A percentile compares a stretch with the other conserved stretches of the same genome.
phyloP scores from a whole-genome alignment of 92 coral and sea anemone species.

The Epizoanthus scotinus region DNA sequence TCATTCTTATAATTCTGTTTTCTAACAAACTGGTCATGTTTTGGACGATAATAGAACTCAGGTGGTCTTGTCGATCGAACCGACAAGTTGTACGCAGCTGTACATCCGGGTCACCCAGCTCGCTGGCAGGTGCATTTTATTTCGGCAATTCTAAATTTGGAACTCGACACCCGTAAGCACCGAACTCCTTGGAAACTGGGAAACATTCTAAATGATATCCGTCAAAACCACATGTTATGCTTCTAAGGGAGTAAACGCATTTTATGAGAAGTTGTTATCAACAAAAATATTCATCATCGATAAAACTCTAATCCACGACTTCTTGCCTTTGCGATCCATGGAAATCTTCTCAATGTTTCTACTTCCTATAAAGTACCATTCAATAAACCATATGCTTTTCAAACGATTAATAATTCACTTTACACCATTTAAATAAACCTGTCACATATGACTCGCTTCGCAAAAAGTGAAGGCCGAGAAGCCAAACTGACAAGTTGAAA shows the following conservation, averaged over 20 bases:
- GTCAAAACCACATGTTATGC: slow-evolving; percentile 21
- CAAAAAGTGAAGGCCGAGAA: background rate
- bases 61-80: slow-evolving; percentile 48
- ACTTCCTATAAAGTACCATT: slow-evolving; percentile 21
- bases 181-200: slow-evolving; percentile 24
- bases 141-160: slow-evolving; percentile 38
- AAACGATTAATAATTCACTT: slow-evolving; percentile 37
- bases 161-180: slow-evolving; percentile 35
- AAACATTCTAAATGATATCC: slow-evolving; percentile 31
- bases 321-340: background rate
- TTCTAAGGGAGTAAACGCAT: slow-evolving; percentile 6
- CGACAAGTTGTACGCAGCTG: slow-evolving; percentile 60
- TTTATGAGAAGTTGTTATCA: background rate
- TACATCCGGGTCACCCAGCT: slow-evolving; percentile 62
- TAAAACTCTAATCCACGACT: background rate
- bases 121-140: slow-evolving; percentile 56
- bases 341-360: background rate
- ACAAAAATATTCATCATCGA: background rate
- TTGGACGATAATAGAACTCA: slow-evolving; percentile 41
- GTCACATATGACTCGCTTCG: slow-evolving; percentile 19
- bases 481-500: background rate
- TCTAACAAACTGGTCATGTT: slow-evolving; percentile 37
- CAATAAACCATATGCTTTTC: slow-evolving; percentile 39
- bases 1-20: background rate
- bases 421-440: slow-evolving; percentile 30